Evolutionary conservation across 2,797 vertebrate species (phyloP).

Genomic region (Myiothlypis chrysogaster): DNA sequence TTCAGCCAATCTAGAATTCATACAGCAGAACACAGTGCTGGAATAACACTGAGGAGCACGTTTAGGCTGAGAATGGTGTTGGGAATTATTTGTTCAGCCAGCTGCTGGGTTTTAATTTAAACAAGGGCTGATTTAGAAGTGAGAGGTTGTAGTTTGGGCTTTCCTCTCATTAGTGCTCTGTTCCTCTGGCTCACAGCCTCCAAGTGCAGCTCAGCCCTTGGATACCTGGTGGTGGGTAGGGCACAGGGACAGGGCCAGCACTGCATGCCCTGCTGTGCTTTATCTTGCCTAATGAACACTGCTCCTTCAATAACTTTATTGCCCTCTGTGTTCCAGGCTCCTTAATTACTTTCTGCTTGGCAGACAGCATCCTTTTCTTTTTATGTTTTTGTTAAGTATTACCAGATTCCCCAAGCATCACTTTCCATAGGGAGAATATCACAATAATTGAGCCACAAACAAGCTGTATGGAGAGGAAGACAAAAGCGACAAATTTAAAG

Average conservation of each 20-base stretch:
- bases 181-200: neutral
- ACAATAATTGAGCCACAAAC: conserved; percentile 15
- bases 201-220: neutral
- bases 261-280: conserved; percentile 14
- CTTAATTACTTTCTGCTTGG: conserved; percentile 62
- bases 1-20: neutral
- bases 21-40: neutral
- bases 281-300: conserved; percentile 46
- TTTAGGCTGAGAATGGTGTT: neutral
- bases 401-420: neutral
- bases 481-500: neutral
- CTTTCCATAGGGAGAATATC: neutral
- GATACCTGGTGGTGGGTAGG: neutral
- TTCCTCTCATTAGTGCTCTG: neutral
- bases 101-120: neutral
- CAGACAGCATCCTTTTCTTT: neutral
- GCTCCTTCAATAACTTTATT: conserved; percentile 45
- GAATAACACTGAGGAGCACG: neutral
- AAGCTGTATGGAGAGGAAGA: neutral
- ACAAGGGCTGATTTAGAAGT: neutral
- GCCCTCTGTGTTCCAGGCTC: conserved; percentile 11
- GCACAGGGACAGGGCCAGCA: neutral
- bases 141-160: neutral
- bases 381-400: conserved; percentile 2
- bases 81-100: neutral